Conservation (phyloP, 1,140 invertebrate species). For the Euura saliciscinereae region DNA sequence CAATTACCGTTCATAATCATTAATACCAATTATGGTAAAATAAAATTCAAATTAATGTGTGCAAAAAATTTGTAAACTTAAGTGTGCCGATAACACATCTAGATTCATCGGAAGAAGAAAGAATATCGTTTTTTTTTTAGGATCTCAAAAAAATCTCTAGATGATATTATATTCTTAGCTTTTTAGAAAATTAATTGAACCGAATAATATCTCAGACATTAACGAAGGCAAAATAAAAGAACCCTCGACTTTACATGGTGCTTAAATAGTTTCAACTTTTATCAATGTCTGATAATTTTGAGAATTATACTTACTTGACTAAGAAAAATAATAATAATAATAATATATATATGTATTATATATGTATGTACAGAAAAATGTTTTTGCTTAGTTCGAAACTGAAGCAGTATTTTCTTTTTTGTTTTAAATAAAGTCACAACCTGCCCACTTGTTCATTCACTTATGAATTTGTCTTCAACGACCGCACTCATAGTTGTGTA, state of each 20-base stretch:
- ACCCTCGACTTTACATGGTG: no score
- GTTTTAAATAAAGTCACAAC: conserved; percentile 54
- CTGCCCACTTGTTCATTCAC: conserved; percentile 42
- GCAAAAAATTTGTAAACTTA: background rate
- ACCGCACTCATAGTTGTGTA: conserved; percentile 30
- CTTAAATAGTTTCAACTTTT: conserved; percentile 6
- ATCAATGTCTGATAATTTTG: background rate
- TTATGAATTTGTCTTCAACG: conserved; percentile 10
- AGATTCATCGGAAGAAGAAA: background rate
- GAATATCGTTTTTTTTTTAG: no score
- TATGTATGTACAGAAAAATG: conserved; percentile 34
- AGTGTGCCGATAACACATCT: background rate
- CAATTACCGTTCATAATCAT: background rate
- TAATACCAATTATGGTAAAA: background rate
- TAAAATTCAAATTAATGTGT: background rate
- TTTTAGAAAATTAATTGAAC: no score
- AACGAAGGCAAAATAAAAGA: no score
- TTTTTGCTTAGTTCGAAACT: conserved; percentile 34
- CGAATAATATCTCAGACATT: no score
- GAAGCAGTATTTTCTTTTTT: conserved; percentile 27
- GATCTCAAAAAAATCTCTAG: no score
- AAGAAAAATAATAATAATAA: background rate
- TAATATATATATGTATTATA: background rate
- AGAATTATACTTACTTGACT: background rate
- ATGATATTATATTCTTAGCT: no score